Base-by-base conservation (phyloP, 2,797 vertebrate genomes). In the Podarcis lilfordi region DNA sequence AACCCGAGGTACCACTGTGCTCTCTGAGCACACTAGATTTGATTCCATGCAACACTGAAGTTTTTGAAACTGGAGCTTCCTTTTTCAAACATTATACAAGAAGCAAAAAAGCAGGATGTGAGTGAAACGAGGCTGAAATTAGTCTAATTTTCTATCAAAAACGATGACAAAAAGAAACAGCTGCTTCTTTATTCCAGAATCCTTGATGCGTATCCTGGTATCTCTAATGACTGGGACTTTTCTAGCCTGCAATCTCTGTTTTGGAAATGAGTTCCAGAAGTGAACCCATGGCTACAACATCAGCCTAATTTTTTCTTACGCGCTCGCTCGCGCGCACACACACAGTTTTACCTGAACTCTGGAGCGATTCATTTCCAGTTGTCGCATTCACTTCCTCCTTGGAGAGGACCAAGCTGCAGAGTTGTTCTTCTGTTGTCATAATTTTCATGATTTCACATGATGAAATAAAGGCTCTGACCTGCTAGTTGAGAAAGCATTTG, bases 341-440 rank as follows among this genome's bases (percentile, higher is more conserved):
- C 50, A 87, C 9, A 23, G 11, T 89, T 86, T 64, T 96, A 97
- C 97, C 97, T 95, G 95, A 88, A 87, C 45, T 93, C 75, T 8
- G 50, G 1, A 94, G 91, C 3, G 71, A 72, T 88, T 94, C 13
- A 0, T 10, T 87, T 95, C 95, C 94, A 43, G 87, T 83, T 0
- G 92, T 94, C 72, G 66, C 75, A 76, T 95, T 96, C 68, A 82
- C 89, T 9, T 87, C 92, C 6, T 97, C 95, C 69, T 92, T 87
- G 50, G 94, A 94, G 1, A 97, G 94, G 10, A 91, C 93, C 64
- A 96, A 93, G 37, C 90, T 87, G 86, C 98, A 98, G 19, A 94
- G 96, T 81, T 98, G 96, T 87, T 94, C 96, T 27, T 98, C 98
- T 82, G 93, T 97, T 71, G 91, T 89, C 55, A 97, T 93, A 71